Percentiles rank a stretch among this genome's conserved stretches.
Evolutionary conservation across 2,888 invertebrate species (phyloP).

Genomic region (Acrocyrtus sp.): DNA sequence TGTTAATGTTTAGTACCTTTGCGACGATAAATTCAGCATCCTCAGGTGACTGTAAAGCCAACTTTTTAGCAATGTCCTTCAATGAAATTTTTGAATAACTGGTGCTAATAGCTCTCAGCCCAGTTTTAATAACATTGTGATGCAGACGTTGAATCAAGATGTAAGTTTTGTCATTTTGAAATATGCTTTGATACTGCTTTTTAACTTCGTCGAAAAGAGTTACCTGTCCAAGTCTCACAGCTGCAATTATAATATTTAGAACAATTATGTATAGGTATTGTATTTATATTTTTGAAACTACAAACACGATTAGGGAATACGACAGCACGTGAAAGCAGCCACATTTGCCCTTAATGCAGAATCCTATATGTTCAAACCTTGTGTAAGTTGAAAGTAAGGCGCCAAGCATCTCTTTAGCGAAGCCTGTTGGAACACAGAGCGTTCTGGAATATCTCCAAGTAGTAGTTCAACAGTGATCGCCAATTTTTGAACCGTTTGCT

Average conservation of each 20-base stretch:
- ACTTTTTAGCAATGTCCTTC: constrained; percentile 91
- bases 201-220: constrained; percentile 93
- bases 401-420: constrained; percentile 87
- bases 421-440: constrained; percentile 93
- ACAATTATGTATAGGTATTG: no score
- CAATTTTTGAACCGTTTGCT: constrained; percentile 94
- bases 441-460: constrained; percentile 97
- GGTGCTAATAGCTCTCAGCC: constrained; percentile 93
- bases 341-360: background rate
- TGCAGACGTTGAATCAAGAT: constrained; percentile 94
- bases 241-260: no score
- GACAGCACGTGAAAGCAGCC: background rate
- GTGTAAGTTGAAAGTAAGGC: constrained; percentile 97
- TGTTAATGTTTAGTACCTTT: no score
- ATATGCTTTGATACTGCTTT: constrained; percentile 89
- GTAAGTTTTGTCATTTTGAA: constrained; percentile 93
- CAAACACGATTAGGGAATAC: no score
- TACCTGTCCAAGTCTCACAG: constrained; percentile 94
- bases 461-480: constrained; percentile 94
- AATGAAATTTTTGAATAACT: constrained; percentile 97
- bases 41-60: constrained; percentile 93
- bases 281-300: no score
- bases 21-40: constrained; percentile 99
- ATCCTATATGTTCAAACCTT: no score
- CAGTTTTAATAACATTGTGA: constrained; percentile 99